Evolutionary conservation across 2,888 invertebrate species (phyloP), one percentile per base, ranked within the genome.

Genomic region (Vanessa cardui): DNA sequence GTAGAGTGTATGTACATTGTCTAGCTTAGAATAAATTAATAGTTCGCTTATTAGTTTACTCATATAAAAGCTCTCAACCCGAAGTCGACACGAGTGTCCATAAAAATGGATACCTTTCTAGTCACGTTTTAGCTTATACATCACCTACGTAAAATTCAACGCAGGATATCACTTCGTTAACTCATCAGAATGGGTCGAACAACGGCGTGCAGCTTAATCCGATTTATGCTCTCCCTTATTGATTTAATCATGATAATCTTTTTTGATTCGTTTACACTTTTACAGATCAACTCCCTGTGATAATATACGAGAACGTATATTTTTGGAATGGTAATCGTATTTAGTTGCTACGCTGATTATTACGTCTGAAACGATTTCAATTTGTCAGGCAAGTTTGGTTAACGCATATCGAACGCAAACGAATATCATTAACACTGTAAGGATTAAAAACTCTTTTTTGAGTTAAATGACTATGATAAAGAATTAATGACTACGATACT

Each of bases 81-180:
- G n/a, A 44, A 46, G 20, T 58, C 47, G 39, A 58, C n/a, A 16
- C 33, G 31, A 56, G 45, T 63, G 31, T 20, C 39, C 21, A 58
- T 47, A 46, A 54, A 63, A 64, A 58, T 21, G 6, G 20, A 56
- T 58, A 49, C 20, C 2, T 62, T 69, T 68, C 71, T 46, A 60
- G 65, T 64, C 72, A 74, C 73, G 73, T 72, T 59, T 68, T 54
- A 58, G 62, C 68, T 72, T 68, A 71, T 65, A 70, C 67, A 66
- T 67, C 71, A 74, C 73, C 66, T 70, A 62, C 66, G 66, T 68
- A 59, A 72, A 72, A 70, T 74, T 72, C 71, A 56, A 68, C 69
- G 66, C 64, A 67, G 60, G 66, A 66, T 71, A 69, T 74, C 72
- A 69, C 73, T 68, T 72, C 72, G 69, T 72, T 72, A 71, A 68